Percentiles rank a stretch among this genome's conserved stretches.
Conservation (phyloP, 2,797 vertebrate species). For the Oreochromis mossambicus region DNA sequence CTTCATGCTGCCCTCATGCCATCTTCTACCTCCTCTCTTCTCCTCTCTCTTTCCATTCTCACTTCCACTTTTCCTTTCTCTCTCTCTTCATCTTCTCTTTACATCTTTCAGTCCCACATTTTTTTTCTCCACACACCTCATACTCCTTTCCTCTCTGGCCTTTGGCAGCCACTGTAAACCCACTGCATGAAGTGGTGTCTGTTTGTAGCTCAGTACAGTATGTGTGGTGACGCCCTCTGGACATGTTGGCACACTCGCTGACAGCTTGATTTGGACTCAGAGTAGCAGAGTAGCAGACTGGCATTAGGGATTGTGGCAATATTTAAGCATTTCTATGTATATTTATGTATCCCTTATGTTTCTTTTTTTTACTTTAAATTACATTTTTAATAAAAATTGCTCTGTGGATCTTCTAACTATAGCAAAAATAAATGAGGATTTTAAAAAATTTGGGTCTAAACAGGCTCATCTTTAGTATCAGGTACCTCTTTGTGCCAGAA, state of each 20-base stretch:
- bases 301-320: constrained; percentile 8
- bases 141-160: constrained; percentile 35
- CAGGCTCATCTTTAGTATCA: neutral
- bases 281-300: constrained; percentile 6
- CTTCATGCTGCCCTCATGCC: constrained; percentile 67
- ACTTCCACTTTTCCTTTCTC: neutral
- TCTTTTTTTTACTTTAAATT: neutral
- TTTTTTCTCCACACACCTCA: neutral
- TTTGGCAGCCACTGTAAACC: constrained; percentile 53
- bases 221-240: constrained; percentile 59
- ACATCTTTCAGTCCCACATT: constrained; percentile 40
- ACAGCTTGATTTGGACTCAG: constrained; percentile 70
- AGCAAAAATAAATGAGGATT: neutral
- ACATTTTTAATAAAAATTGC: neutral
- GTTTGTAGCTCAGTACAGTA: constrained; percentile 42
- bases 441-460: accelerated
- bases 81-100: constrained; percentile 23
- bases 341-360: neutral
- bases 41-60: neutral
- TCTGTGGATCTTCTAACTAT: neutral
- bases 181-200: constrained; percentile 50
- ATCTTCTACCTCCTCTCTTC: constrained; percentile 52
- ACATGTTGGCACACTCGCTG: constrained; percentile 57
- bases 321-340: neutral
- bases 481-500: neutral